Evolutionary conservation across 1,140 invertebrate species (phyloP).

Genomic region (Penaeus vannamei): DNA sequence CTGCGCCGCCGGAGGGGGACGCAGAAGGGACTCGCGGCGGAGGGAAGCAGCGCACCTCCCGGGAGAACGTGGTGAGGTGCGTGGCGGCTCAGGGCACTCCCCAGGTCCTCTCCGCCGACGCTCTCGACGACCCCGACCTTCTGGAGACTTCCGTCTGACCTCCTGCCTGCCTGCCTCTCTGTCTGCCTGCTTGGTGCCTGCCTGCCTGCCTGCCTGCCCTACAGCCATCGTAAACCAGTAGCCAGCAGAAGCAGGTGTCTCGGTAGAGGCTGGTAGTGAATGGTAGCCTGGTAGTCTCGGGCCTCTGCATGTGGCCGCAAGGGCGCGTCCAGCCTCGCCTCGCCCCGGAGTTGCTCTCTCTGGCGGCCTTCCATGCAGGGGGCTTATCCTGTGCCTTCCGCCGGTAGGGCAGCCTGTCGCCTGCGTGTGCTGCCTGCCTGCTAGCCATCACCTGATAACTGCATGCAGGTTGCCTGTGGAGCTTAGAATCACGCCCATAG

Average conservation of each 20-base stretch:
- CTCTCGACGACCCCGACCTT: conserved; percentile 21
- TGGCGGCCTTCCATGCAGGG: no score
- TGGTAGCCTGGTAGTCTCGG: conserved; percentile 16
- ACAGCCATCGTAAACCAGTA: conserved; percentile 17
- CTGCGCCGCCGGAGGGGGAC: neutral
- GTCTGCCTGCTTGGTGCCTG: conserved; percentile 33
- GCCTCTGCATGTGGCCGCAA: conserved; percentile 18
- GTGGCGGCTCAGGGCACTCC: neutral
- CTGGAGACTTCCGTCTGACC: conserved; percentile 42
- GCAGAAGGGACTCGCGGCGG: neutral
- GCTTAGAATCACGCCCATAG: no score
- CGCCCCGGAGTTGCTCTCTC: no score
- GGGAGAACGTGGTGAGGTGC: conserved; percentile 53
- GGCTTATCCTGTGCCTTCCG: no score
- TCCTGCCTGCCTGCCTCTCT: conserved; percentile 37
- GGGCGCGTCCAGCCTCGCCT: no score
- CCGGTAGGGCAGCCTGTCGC: no score
- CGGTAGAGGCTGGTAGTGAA: conserved; percentile 30
- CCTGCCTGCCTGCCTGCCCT: conserved; percentile 28
- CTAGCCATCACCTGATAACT: no score
- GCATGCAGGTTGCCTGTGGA: no score
- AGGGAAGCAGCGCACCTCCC: conserved; percentile 27
- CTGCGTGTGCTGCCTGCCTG: no score
- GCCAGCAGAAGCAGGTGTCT: neutral
- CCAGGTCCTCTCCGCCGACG: neutral